phyloP scores from a whole-genome alignment of 2,888 invertebrate species.

The Andrena marginata region DNA sequence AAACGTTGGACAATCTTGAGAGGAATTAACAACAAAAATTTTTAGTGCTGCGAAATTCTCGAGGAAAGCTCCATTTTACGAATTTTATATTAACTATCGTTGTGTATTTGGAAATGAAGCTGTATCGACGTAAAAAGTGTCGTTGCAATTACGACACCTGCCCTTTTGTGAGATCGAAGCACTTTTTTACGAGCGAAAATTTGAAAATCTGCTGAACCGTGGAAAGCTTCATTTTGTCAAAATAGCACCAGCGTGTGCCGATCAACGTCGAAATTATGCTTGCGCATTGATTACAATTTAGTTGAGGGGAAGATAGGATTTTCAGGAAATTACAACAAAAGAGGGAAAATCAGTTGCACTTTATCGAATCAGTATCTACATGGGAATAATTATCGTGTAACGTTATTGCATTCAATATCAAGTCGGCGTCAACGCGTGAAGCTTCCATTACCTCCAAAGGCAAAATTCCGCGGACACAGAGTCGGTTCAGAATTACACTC shows the following conservation, averaged over 20 bases:
- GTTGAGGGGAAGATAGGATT: not conserved
- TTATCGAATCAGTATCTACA: not conserved
- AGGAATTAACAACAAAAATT: not conserved
- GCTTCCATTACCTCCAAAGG: not conserved
- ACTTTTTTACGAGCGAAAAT: no score
- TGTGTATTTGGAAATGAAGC: not conserved
- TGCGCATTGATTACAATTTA: constrained; percentile 9
- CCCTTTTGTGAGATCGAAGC: not conserved
- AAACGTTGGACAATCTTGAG: no score
- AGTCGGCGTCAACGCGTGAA: not conserved
- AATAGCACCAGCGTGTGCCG: no score
- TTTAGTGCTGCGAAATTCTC: not conserved
- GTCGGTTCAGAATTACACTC: not conserved
- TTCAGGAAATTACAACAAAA: constrained; percentile 1
- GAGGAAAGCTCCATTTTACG: not conserved
- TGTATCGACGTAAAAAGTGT: not conserved
- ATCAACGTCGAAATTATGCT: constrained; percentile 11
- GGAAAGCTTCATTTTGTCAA: no score
- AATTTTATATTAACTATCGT: not conserved
- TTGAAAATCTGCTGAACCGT: no score
- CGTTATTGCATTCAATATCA: constrained; percentile 10
- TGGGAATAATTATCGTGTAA: not conserved
- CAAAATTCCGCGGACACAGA: not conserved
- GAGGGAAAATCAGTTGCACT: not conserved
- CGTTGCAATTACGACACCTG: not conserved